Base-by-base conservation (phyloP, 2,888 invertebrate species). In the Spodoptera exigua region DNA sequence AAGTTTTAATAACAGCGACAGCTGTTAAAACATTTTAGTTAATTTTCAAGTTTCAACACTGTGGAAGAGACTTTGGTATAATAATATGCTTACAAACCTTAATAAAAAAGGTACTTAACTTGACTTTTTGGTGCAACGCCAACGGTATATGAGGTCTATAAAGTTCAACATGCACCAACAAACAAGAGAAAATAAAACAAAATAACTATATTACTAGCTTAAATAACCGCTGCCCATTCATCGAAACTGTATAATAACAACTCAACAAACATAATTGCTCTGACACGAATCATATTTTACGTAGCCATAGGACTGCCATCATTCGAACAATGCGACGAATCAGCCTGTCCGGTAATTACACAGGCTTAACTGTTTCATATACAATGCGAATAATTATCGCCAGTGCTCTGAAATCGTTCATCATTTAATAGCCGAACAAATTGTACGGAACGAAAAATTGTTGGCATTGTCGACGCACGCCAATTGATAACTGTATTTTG, bases 371-470 rank as follows among this genome's bases (percentile, higher is more conserved):
- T 90, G 88, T 89, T 92, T 89, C 90, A 86, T 89, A 84, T 83
- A 91, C 93, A 92, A 92, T 92, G 87, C 85, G 85, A 85, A 91
- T 91, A 92, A 92, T 93, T 93, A 89, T 83, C 87, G 86, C 87
- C 76, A 82, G 71, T 89, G 85, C 87, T 48, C 91, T 90, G 89
- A 89, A 92, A 92, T 88, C 84, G 86, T 82, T 84, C 82, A 79
- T 80, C 80, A 83, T 82, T 87, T 90, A 90, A 91, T 91, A 82
- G 85, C 76, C 78, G 74, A 65, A 81, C 85, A 85, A 85, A 81
- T 87, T 81, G 79, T 76, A 83, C 81, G 83, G 80, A 63, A 62
- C 52, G 64, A 78, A 76, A 76, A 70, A 67, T 72, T 72, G 70
- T 65, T 36, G 47, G 43, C 44, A 41, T 55, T 61, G 52, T 53